Base-by-base conservation (phyloP, 2,113 vertebrate species). In the Phalacrocorax carbo region DNA sequence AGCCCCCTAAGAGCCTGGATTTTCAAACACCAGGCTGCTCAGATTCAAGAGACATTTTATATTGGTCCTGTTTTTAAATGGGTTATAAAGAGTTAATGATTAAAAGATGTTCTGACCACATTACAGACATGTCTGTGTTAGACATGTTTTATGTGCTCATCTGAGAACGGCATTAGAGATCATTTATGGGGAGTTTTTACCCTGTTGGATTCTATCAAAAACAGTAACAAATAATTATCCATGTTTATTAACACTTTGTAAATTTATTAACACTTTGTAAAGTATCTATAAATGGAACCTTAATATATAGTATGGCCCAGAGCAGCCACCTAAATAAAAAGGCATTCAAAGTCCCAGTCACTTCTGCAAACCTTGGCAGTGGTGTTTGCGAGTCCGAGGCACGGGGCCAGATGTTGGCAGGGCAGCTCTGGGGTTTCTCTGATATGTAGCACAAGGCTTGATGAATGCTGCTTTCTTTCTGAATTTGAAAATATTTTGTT, bases 201-300 rank as follows among this genome's bases (percentile, higher is more conserved):
- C 77, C 21, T 10, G 7, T 93, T 97, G 96, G 96, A 48, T 94
- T 96, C 87, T 62, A 62, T 93, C 96, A 94, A 46, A 82, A 95
- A 82, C 92, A 82, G 96, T 90, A 90, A 66, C 84, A 85, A 94
- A 79, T 16, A 70, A 90, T 77, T 73, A 83, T 30, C 58, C 40
- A 1, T 15, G 44, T 92, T 94, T 61, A 89, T 93, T 93, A 97
- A 92, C 96, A 96, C 84, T 90, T 21, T 82, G 93, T 97, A 96
- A 97, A 96, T 96, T 91, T 95, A 96, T 96, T 94, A 95, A 77
- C 96, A 97, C 94, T 32, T 80, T 54, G 94, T 97, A 93, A 97
- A 96, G 76, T 11, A 40, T 22, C 93, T 77, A n/a, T 82, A 96
- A 96, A 90, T 77, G 93, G 93, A 94, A 42, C 62, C 19, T 54